Percentiles rank a stretch among this genome's conserved stretches.
These are phyloP conservation scores for Caracal caracal DNA, from an alignment of 2,113 vertebrate genomes.

Conservation along the genomic window DNA sequence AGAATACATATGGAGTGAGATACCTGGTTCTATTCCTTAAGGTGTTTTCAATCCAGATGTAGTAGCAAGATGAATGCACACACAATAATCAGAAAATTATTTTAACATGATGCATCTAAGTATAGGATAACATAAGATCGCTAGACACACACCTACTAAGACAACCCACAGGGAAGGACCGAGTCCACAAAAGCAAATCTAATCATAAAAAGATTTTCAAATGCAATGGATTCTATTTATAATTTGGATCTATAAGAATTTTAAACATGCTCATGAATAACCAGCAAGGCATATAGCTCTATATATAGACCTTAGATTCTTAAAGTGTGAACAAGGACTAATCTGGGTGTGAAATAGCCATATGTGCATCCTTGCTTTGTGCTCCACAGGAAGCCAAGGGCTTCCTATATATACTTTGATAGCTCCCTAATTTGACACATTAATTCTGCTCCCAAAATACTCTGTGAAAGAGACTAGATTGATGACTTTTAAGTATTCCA, in stretches of 20 bases:
- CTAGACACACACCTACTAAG: not conserved
- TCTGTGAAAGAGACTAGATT: not conserved
- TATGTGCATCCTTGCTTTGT: not conserved
- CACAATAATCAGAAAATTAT: not conserved
- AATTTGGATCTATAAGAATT: not conserved
- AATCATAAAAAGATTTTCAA: not conserved
- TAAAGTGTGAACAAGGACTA: slow-evolving; percentile 48
- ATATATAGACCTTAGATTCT: slow-evolving; percentile 1
- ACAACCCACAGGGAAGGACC: not conserved
- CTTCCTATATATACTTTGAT: not conserved
- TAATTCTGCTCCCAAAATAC: not conserved
- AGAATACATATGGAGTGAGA: not conserved
- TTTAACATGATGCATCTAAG: not conserved
- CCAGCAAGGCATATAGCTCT: not conserved
- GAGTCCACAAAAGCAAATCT: not conserved
- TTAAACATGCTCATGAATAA: slow-evolving; percentile 27
- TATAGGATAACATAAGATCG: not conserved
- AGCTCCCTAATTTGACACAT: not conserved
- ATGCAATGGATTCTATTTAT: slow-evolving; percentile 5
- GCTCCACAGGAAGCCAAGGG: not conserved
- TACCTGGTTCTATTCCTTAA: not conserved
- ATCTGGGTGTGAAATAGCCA: not conserved
- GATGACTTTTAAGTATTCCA: not conserved
- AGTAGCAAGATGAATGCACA: not conserved
- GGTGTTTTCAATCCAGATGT: not conserved